Evolutionary conservation across 2,888 invertebrate genomes (phyloP).

Genomic region (Drosophila incognita): DNA sequence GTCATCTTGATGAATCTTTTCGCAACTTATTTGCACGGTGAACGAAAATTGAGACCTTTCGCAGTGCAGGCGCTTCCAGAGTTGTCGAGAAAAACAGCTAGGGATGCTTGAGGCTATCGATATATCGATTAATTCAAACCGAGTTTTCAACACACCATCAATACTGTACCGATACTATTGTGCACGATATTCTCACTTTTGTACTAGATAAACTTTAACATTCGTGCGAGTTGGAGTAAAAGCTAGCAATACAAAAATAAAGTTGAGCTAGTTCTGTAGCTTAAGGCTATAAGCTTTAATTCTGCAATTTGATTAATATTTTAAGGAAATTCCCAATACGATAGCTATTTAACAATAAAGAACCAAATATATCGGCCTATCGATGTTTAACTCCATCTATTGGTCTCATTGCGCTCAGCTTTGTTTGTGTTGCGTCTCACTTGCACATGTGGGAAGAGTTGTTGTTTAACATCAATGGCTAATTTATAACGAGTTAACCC

Average conservation of each 20-base stretch:
- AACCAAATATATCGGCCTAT: neutral
- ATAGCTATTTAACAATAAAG: neutral
- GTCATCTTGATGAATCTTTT: conserved; percentile 87
- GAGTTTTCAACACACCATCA: neutral
- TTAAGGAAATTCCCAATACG: neutral
- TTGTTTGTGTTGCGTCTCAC: conserved; percentile 62
- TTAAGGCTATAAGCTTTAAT: neutral
- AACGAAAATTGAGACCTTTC: conserved; percentile 39
- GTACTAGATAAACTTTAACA: neutral
- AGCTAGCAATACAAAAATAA: neutral
- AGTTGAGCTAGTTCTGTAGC: neutral
- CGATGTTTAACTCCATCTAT: neutral
- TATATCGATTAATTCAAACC: neutral
- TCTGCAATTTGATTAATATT: neutral
- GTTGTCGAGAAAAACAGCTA: conserved; percentile 39
- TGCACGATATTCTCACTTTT: neutral
- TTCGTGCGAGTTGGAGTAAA: neutral
- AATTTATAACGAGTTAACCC: conserved; percentile 17
- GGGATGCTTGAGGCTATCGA: conserved; percentile 18
- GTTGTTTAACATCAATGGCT: conserved; percentile 39
- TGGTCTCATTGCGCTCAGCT: conserved; percentile 16
- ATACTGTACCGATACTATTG: conserved; percentile 13
- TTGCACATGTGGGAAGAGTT: conserved; percentile 36
- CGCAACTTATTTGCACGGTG: conserved; percentile 40
- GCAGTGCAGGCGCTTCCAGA: conserved; percentile 44